Percentiles rank a stretch among this genome's conserved stretches.
Evolutionary conservation across 2,113 vertebrate genomes (phyloP).

Genomic region (Chaetodon trifascialis): DNA sequence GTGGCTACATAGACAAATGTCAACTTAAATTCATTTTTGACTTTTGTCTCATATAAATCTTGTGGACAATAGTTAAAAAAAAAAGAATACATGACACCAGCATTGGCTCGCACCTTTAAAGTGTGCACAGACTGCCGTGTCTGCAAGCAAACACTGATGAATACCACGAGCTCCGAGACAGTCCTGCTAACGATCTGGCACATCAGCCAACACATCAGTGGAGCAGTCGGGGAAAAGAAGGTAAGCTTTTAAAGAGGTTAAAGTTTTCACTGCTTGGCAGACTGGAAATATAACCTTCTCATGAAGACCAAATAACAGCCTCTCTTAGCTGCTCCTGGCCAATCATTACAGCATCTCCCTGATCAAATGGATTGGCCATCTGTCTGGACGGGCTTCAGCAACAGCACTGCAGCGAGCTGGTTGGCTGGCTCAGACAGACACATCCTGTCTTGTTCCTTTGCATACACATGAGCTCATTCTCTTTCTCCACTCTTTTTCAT

Average conservation of each 20-base stretch:
- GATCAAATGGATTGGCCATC: conserved; percentile 80
- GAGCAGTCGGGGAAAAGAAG: conserved; percentile 18
- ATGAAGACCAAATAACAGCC: conserved; percentile 63
- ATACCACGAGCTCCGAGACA: conserved; percentile 20
- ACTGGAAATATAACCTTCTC: conserved; percentile 43
- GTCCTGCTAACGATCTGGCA: conserved; percentile 14
- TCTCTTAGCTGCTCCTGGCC: conserved; percentile 66
- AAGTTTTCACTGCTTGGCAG: conserved; percentile 63
- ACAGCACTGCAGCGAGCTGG: conserved; percentile 54
- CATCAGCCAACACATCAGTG: conserved; percentile 36
- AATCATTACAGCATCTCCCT: conserved; percentile 65
- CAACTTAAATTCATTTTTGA: background rate
- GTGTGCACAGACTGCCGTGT: background rate
- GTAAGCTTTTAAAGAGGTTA: conserved; percentile 67
- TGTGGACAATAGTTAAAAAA: background rate
- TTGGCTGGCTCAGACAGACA: conserved; percentile 53
- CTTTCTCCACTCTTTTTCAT: conserved; percentile 9
- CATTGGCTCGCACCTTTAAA: background rate
- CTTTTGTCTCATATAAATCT: background rate
- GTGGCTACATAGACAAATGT: background rate
- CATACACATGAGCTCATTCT: conserved; percentile 57
- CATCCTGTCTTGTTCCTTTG: conserved; percentile 47
- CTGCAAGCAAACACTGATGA: conserved; percentile 24
- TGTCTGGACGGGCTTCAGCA: conserved; percentile 67
- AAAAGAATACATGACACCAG: background rate